Conservation (phyloP, 2,797 vertebrate species). For the Acanthurus lineatus region DNA sequence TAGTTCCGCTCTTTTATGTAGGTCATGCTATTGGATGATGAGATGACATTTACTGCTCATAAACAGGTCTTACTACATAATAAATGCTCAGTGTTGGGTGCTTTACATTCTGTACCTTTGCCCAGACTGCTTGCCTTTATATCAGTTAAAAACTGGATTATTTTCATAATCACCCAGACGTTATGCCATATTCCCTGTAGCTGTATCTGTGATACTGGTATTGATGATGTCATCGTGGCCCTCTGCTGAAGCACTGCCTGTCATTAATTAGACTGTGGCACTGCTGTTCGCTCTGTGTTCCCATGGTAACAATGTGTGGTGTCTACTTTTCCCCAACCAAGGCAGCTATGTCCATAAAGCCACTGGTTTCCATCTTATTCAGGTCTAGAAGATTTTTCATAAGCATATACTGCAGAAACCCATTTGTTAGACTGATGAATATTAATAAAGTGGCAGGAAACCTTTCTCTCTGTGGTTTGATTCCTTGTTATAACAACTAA, state of each 20-base stretch:
- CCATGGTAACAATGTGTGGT: constrained; percentile 84
- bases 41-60: constrained; percentile 80
- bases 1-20: constrained; percentile 84
- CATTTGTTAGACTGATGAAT: constrained; percentile 55
- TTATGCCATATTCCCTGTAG: constrained; percentile 54
- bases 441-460: constrained; percentile 41
- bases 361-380: constrained; percentile 64
- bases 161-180: constrained; percentile 58
- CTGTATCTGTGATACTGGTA: constrained; percentile 68
- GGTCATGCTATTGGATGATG: constrained; percentile 84
- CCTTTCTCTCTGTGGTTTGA: constrained; percentile 23
- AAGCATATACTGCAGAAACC: constrained; percentile 36
- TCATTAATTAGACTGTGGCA: constrained; percentile 82
- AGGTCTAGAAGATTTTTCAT: constrained; percentile 59
- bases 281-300: constrained; percentile 81
- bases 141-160: constrained; percentile 38
- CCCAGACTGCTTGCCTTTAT: constrained; percentile 25
- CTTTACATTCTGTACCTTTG: constrained; percentile 51
- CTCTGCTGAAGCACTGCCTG: constrained; percentile 77
- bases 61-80: constrained; percentile 65
- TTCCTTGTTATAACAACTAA: constrained; percentile 33
- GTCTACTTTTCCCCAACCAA: constrained; percentile 68
- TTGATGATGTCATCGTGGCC: constrained; percentile 78
- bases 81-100: constrained; percentile 50
- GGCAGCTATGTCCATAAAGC: constrained; percentile 65